These are phyloP conservation scores for Heliconius erato DNA, from an alignment of 2,888 invertebrate species.

Conservation along the genomic window DNA sequence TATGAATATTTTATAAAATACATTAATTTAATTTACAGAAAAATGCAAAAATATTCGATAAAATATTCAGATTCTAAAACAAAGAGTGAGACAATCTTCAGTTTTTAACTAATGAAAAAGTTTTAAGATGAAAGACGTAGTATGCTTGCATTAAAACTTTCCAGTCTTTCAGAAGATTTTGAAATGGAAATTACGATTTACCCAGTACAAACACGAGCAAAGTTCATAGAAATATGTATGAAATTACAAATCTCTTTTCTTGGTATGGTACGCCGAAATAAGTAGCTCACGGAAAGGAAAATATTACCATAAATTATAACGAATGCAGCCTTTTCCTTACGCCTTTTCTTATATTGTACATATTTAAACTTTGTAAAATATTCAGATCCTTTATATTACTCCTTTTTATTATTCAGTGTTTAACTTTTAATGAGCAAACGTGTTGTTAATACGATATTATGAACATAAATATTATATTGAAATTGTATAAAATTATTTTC, in stretches of 20 bases:
- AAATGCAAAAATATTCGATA: background rate
- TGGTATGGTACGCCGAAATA: conserved; percentile 12
- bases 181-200: conserved; percentile 48
- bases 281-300: conserved; percentile 19
- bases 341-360: conserved; percentile 12
- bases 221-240: conserved; percentile 40
- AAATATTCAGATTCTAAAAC: background rate
- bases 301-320: conserved; percentile 29
- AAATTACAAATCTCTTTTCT: conserved; percentile 35
- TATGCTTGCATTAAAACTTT: conserved; percentile 45
- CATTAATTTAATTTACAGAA: background rate
- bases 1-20: background rate
- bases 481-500: too few relatives aligned
- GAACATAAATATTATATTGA: background rate
- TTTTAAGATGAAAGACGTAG: conserved; percentile 35
- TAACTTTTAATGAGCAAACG: background rate
- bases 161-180: conserved; percentile 40
- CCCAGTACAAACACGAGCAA: conserved; percentile 37
- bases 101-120: conserved; percentile 42
- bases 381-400: background rate
- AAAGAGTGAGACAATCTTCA: conserved; percentile 23
- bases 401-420: conserved; percentile 1
- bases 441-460: background rate
- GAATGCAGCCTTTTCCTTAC: conserved; percentile 7
- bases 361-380: conserved; percentile 3